Evolutionary conservation across 2,797 vertebrate species (phyloP).

Genomic region (Gymnothorax reevesii): DNA sequence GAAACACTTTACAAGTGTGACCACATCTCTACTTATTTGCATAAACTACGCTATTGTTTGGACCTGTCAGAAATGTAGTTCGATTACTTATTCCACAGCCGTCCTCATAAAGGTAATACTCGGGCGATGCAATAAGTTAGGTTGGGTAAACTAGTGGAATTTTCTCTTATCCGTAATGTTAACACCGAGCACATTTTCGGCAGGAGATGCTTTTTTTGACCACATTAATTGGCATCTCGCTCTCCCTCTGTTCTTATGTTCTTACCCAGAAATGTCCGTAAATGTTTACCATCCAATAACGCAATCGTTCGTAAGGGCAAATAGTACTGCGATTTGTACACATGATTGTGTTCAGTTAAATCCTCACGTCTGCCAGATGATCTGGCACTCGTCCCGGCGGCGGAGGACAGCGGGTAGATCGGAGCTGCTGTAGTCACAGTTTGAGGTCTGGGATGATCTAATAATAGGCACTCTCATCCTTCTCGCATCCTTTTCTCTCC

Average conservation of each 20-base stretch:
- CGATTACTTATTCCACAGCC: neutral
- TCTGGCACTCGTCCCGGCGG: slow-evolving; percentile 11
- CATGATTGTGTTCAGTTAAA: neutral
- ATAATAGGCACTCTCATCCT: neutral
- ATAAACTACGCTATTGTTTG: neutral
- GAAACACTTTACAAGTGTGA: neutral
- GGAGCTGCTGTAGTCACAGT: slow-evolving; percentile 16
- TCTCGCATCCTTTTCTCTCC: neutral
- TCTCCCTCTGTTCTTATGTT: neutral
- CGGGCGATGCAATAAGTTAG: neutral
- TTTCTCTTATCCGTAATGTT: neutral
- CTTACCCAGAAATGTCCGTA: neutral
- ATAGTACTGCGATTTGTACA: neutral
- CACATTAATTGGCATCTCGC: neutral
- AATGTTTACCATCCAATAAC: neutral
- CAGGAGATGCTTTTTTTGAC: neutral
- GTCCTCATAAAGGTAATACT: neutral
- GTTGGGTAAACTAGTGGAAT: neutral
- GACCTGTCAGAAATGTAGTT: neutral
- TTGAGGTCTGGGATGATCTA: neutral
- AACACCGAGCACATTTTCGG: neutral
- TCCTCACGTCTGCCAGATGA: neutral
- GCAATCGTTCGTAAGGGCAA: neutral
- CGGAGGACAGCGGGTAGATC: neutral
- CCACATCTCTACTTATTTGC: neutral